These are phyloP conservation scores for Cephus pygmeus DNA, from an alignment of 2,888 invertebrate species.

Conservation along the genomic window DNA sequence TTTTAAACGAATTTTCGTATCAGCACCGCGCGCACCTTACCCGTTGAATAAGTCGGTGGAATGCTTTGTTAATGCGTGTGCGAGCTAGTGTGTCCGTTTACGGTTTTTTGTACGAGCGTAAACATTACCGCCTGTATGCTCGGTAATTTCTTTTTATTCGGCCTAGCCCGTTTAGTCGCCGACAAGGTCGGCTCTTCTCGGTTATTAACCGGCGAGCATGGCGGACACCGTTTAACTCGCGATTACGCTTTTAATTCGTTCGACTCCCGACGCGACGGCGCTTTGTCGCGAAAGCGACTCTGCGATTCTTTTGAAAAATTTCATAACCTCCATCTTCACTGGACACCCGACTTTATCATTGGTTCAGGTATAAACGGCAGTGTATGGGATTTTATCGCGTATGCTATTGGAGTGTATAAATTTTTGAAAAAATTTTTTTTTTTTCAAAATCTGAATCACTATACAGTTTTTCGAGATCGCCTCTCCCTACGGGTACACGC, in stretches of 20 bases:
- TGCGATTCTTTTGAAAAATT: background rate
- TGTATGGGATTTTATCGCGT: background rate
- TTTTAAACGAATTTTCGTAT: background rate
- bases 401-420: too few relatives aligned
- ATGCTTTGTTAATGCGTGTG: background rate
- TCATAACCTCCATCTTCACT: background rate
- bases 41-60: background rate
- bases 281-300: background rate
- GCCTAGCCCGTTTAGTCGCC: background rate
- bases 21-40: too few relatives aligned
- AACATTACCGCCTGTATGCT: background rate
- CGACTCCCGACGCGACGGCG: background rate
- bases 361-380: background rate
- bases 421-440: too few relatives aligned
- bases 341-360: background rate
- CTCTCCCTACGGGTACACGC: too few relatives aligned
- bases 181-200: background rate
- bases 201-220: background rate
- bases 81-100: background rate
- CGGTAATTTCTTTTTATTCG: background rate
- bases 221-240: conserved; percentile 4
- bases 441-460: background rate
- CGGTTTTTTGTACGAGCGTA: background rate
- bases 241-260: background rate
- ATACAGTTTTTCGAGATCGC: background rate